phyloP scores from a whole-genome alignment of 1,140 invertebrate genomes.

The Eueides isabella region DNA sequence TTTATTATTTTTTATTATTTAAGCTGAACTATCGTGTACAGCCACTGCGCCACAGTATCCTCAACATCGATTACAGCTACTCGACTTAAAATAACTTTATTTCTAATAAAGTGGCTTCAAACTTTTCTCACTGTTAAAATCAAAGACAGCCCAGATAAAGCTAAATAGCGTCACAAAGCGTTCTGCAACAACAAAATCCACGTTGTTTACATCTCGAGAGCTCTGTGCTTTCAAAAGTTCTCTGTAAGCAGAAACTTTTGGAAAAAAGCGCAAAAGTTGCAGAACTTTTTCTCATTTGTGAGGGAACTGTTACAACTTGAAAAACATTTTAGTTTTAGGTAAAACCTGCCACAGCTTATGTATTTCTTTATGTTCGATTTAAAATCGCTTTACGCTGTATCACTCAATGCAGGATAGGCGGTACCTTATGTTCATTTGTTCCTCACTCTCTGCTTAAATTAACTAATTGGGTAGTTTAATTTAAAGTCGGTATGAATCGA shows the following conservation, averaged over 20 bases:
- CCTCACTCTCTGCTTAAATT: too few relatives aligned
- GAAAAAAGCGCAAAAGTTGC: slow-evolving; percentile 9
- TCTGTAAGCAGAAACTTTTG: slow-evolving; percentile 1
- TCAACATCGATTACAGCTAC: too few relatives aligned
- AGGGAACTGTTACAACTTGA: slow-evolving; percentile 2
- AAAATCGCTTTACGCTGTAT: not conserved
- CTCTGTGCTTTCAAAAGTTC: slow-evolving; percentile 3
- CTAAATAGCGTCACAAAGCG: not conserved
- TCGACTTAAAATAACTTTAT: not conserved
- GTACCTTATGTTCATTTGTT: too few relatives aligned
- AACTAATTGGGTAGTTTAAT: too few relatives aligned
- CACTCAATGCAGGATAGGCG: too few relatives aligned
- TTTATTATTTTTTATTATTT: too few relatives aligned
- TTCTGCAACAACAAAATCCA: not conserved
- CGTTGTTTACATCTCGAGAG: slow-evolving; percentile 9
- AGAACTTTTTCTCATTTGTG: slow-evolving; percentile 12
- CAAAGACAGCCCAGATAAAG: slow-evolving; percentile 1
- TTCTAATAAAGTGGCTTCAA: not conserved
- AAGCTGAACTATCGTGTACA: too few relatives aligned
- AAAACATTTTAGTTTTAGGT: not conserved
- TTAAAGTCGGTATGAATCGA: too few relatives aligned
- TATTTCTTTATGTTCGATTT: not conserved
- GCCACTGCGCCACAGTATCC: too few relatives aligned
- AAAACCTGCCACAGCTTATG: not conserved
- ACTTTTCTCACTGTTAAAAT: not conserved